Percentiles rank a stretch among this genome's conserved stretches.
Evolutionary conservation across 2,888 invertebrate species (phyloP).

Genomic region (Amiota minor): DNA sequence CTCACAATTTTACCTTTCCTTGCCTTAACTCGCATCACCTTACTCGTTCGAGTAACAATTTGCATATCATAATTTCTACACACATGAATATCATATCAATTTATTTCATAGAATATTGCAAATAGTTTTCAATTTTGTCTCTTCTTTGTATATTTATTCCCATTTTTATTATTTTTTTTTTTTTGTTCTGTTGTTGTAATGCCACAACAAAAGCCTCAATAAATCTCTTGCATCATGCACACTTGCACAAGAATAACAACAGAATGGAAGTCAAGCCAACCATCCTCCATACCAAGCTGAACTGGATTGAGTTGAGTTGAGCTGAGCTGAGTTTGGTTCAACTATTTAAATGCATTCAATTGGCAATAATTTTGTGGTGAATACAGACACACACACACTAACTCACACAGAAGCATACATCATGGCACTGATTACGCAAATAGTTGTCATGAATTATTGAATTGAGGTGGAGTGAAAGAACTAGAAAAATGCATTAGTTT

Average conservation of each 20-base stretch:
- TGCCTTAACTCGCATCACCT: too few relatives aligned
- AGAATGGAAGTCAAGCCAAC: constrained; percentile 18
- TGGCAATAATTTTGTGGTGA: constrained; percentile 67
- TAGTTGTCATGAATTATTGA: background rate
- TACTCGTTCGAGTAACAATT: too few relatives aligned
- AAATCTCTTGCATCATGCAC: constrained; percentile 39
- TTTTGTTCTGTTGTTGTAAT: background rate
- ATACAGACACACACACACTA: constrained; percentile 43
- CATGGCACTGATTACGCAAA: background rate
- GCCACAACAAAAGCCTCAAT: constrained; percentile 16
- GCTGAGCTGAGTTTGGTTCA: constrained; percentile 24
- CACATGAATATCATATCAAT: too few relatives aligned
- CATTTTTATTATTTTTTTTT: too few relatives aligned
- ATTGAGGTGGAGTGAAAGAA: constrained; percentile 7
- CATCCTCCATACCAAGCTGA: constrained; percentile 37
- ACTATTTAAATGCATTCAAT: constrained; percentile 64
- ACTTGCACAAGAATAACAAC: constrained; percentile 41
- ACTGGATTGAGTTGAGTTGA: too few relatives aligned
- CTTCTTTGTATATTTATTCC: too few relatives aligned
- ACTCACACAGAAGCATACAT: background rate
- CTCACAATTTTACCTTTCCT: too few relatives aligned
- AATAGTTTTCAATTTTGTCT: too few relatives aligned
- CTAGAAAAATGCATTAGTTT: constrained; percentile 43
- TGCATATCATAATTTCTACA: too few relatives aligned
- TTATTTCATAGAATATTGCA: too few relatives aligned